Conservation (phyloP, 2,888 invertebrate genomes). For the Callimorpha dominula region DNA sequence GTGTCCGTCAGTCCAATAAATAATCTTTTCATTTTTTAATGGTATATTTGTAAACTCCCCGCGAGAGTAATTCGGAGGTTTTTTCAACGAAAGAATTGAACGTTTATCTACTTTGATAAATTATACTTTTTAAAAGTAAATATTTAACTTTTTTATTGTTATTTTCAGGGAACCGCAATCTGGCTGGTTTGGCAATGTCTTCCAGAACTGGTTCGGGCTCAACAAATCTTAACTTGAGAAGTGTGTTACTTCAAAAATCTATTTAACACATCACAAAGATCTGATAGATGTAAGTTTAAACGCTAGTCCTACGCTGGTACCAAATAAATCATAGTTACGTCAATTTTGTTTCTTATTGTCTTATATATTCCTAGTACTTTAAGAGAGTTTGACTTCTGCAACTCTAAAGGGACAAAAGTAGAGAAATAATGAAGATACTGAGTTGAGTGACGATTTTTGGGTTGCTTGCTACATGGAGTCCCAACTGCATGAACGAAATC, state of each 20-base stretch:
- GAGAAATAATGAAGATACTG: too few species aligned
- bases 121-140: background rate
- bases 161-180: constrained; percentile 72
- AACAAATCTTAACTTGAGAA: constrained; percentile 22
- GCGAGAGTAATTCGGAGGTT: too few species aligned
- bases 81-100: too few species aligned
- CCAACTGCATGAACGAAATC: too few species aligned
- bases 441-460: too few species aligned
- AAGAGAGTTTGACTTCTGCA: background rate
- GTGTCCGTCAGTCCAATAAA: too few species aligned
- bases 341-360: constrained; percentile 15
- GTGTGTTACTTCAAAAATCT: constrained; percentile 12
- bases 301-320: constrained; percentile 43
- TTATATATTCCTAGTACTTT: background rate
- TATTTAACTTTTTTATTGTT: constrained; percentile 10
- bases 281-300: constrained; percentile 48
- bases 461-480: too few species aligned
- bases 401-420: too few species aligned
- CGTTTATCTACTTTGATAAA: too few species aligned
- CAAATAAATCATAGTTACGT: constrained; percentile 37
- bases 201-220: constrained; percentile 53
- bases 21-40: too few species aligned
- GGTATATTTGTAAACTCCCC: too few species aligned
- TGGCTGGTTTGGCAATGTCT: constrained; percentile 74
- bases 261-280: constrained; percentile 44